These are phyloP conservation scores for Heterohyrax brucei DNA, from an alignment of 2,797 vertebrate genomes.

Conservation along the genomic window DNA sequence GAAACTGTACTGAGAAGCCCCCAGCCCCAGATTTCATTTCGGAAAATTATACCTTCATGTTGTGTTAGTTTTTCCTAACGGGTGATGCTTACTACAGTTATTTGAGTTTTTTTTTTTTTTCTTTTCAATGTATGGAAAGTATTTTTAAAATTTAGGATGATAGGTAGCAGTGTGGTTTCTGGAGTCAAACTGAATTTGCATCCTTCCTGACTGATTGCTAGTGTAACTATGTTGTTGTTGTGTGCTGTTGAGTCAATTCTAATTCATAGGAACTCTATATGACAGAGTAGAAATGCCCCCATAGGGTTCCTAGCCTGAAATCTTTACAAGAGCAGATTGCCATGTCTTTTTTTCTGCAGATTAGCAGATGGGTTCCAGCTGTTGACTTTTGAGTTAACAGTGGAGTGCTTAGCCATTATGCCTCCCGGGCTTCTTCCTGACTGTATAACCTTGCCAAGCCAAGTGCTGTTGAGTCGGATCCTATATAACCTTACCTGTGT, in stretches of 20 bases:
- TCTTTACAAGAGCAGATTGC: no score
- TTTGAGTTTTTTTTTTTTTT: slow-evolving; percentile 27
- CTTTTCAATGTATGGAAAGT: not conserved
- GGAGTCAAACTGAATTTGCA: not conserved
- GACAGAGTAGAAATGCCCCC: no score
- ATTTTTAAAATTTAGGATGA: slow-evolving; percentile 45
- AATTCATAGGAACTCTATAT: no score
- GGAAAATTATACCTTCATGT: slow-evolving; percentile 19
- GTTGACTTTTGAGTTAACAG: no score
- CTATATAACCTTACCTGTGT: not conserved
- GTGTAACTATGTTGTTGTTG: no score
- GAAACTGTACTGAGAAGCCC: not conserved
- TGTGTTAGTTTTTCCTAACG: slow-evolving; percentile 44
- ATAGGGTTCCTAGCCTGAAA: no score
- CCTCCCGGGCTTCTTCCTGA: not conserved
- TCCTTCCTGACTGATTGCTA: no score
- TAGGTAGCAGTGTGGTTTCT: not conserved
- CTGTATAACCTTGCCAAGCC: not conserved
- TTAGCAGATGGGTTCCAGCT: no score
- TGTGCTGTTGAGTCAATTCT: no score
- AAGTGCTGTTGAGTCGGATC: no score
- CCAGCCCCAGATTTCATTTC: not conserved
- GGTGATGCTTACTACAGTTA: not conserved
- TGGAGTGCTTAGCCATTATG: not conserved
- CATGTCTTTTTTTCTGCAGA: no score